Conservation (phyloP, 2,113 vertebrate species). For the Peromyscus polionotus region DNA sequence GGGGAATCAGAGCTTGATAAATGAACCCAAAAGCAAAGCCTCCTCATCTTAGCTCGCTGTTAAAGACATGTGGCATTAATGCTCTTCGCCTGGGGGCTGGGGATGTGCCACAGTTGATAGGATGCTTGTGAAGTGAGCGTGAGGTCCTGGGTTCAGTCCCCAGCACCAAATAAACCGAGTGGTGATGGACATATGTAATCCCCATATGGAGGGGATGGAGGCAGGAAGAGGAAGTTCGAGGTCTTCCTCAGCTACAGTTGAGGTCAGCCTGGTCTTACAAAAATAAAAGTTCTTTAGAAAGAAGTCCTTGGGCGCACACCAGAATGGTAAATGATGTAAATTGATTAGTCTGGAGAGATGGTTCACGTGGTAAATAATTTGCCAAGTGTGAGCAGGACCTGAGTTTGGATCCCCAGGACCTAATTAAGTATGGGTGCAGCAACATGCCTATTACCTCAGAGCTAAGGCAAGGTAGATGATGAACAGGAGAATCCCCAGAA, state of each 20-base stretch:
- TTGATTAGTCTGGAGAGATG: background rate
- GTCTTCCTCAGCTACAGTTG: background rate
- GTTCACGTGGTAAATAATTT: background rate
- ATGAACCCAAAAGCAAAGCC: background rate
- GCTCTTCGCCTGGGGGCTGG: background rate
- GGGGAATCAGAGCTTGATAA: background rate
- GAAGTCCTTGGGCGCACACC: background rate
- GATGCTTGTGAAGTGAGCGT: background rate
- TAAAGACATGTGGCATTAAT: background rate
- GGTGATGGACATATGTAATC: background rate
- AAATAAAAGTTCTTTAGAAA: background rate
- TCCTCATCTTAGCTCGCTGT: background rate
- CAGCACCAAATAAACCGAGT: background rate
- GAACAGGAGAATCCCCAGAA: background rate
- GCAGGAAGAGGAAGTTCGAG: background rate
- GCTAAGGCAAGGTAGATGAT: background rate
- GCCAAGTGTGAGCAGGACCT: no score
- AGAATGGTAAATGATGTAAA: background rate
- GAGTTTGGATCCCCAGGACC: background rate
- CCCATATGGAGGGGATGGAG: background rate
- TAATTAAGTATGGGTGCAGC: background rate
- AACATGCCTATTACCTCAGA: background rate
- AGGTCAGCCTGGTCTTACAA: background rate
- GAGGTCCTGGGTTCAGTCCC: background rate
- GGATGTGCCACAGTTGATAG: background rate